These are phyloP conservation scores for Dendrolimus houi DNA, from an alignment of 2,888 invertebrate species.

Conservation along the genomic window DNA sequence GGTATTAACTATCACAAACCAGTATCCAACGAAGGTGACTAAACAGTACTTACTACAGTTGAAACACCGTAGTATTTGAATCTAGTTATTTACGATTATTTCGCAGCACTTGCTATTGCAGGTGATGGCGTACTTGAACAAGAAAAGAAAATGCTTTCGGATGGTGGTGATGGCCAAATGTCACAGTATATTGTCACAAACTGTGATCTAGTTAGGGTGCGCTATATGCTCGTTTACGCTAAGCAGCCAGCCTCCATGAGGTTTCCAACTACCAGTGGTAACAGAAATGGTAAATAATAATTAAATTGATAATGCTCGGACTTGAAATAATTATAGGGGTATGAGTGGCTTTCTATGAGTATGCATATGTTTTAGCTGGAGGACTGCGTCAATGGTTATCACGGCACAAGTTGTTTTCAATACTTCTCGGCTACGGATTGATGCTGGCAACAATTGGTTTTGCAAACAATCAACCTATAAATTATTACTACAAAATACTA, in stretches of 20 bases:
- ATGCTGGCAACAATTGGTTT: slow-evolving; percentile 79
- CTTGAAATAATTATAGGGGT: no score
- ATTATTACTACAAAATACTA: slow-evolving; percentile 78
- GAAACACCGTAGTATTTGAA: background rate
- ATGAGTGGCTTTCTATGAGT: no score
- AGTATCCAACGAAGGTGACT: slow-evolving; percentile 48
- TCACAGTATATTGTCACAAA: slow-evolving; percentile 86
- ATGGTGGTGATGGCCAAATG: slow-evolving; percentile 66
- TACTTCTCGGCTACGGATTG: slow-evolving; percentile 78
- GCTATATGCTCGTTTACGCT: slow-evolving; percentile 85
- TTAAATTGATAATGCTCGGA: no score
- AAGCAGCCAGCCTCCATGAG: slow-evolving; percentile 60
- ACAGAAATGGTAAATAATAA: slow-evolving; percentile 42
- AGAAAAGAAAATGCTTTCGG: slow-evolving; percentile 32
- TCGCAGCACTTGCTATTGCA: slow-evolving; percentile 7
- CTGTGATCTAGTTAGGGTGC: slow-evolving; percentile 83
- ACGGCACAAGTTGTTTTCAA: slow-evolving; percentile 77
- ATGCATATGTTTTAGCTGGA: slow-evolving; percentile 37
- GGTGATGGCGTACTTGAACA: slow-evolving; percentile 49
- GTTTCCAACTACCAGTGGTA: slow-evolving; percentile 41
- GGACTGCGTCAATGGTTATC: slow-evolving; percentile 75
- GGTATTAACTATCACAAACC: slow-evolving; percentile 74
- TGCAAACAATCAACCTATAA: slow-evolving; percentile 78
- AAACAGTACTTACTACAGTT: background rate
- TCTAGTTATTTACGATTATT: background rate